Evolutionary conservation across 1,140 invertebrate species (phyloP).

Genomic region (Augochlora pura): DNA sequence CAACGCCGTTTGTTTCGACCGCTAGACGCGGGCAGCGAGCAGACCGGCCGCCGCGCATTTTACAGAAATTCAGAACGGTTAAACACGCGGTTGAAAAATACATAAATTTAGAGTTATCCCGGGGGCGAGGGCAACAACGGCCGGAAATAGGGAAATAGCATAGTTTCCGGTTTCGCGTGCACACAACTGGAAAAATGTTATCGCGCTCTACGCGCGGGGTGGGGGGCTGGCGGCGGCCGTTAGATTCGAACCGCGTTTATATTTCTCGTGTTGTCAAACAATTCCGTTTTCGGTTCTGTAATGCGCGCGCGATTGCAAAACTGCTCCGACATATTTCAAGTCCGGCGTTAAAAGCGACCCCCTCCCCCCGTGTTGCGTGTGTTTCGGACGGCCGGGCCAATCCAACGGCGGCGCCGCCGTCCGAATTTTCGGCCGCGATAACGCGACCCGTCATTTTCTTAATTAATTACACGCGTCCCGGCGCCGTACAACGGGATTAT

Average conservation of each 20-base stretch:
- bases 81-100: neutral
- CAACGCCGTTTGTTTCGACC: neutral
- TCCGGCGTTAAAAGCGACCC: neutral
- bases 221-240: no score
- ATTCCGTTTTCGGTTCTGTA: neutral
- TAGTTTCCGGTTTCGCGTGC: neutral
- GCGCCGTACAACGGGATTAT: no score
- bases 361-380: neutral
- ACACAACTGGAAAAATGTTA: neutral
- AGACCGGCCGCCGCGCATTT: neutral
- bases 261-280: neutral
- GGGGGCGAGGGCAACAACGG: neutral
- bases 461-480: no score
- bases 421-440: no score
- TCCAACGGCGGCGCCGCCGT: no score
- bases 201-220: neutral
- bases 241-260: neutral
- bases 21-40: neutral
- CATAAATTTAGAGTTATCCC: neutral
- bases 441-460: no score
- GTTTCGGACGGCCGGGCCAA: neutral
- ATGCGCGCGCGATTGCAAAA: neutral
- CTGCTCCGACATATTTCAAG: neutral
- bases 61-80: neutral
- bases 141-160: constrained; percentile 1